Evolutionary conservation across 1,140 invertebrate species (phyloP).

Genomic region (Drosophila watanabei): DNA sequence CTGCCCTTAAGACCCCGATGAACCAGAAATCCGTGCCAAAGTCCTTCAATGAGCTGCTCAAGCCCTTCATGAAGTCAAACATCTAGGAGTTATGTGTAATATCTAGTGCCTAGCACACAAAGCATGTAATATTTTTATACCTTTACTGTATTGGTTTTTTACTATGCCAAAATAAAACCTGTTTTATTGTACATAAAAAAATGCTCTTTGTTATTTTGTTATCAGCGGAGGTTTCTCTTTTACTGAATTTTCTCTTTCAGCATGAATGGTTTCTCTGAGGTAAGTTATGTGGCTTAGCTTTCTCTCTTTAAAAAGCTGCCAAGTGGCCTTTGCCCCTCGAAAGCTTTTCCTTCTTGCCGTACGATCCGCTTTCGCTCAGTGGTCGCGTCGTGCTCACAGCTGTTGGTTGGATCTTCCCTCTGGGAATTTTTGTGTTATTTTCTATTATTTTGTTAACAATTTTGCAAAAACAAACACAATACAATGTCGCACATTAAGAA

Average conservation of each 20-base stretch:
- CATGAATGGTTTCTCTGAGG: background rate
- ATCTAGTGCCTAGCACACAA: background rate
- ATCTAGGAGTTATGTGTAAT: slow-evolving; percentile 81
- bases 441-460: slow-evolving; percentile 9
- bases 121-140: slow-evolving; percentile 5
- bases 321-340: slow-evolving; percentile 57
- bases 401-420: slow-evolving; percentile 30
- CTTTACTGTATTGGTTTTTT: background rate
- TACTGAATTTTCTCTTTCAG: background rate
- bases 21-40: slow-evolving; percentile 92
- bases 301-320: slow-evolving; percentile 13
- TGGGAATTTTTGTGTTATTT: slow-evolving; percentile 5
- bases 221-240: slow-evolving; percentile 8
- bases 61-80: slow-evolving; percentile 92
- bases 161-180: background rate
- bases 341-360: slow-evolving; percentile 38
- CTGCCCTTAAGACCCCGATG: slow-evolving; percentile 93
- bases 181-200: slow-evolving; percentile 6
- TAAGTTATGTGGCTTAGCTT: background rate
- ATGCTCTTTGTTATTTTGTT: slow-evolving; percentile 21
- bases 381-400: slow-evolving; percentile 28
- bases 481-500: slow-evolving; percentile 70
- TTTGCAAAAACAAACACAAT: background rate
- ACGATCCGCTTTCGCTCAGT: slow-evolving; percentile 37
- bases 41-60: slow-evolving; percentile 90